Evolutionary conservation across 2,797 vertebrate genomes (phyloP).

Genomic region (Chaetophractus vellerosus): DNA sequence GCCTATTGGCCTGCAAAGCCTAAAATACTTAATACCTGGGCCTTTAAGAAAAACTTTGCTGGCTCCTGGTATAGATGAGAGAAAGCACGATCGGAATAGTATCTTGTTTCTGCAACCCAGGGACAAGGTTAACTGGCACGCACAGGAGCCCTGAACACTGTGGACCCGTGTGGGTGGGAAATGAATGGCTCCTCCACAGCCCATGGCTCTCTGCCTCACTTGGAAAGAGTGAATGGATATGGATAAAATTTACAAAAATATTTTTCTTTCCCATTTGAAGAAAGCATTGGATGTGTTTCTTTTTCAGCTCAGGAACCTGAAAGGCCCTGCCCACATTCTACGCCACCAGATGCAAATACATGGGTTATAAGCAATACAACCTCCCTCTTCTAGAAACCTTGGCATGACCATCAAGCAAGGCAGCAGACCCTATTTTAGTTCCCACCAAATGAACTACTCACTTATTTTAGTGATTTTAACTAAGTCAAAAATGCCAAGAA

Average conservation of each 20-base stretch:
- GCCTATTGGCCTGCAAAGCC: constrained; percentile 44
- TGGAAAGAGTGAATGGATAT: background rate
- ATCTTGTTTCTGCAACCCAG: background rate
- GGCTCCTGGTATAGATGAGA: background rate
- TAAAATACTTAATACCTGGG: constrained; percentile 10
- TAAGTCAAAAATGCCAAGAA: constrained; percentile 76
- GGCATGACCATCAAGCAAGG: constrained; percentile 65
- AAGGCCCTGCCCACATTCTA: constrained; percentile 53
- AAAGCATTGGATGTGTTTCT: background rate
- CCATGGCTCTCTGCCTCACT: background rate
- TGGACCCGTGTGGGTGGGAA: background rate
- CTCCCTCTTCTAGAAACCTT: constrained; percentile 70
- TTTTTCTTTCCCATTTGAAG: background rate
- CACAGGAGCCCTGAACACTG: background rate
- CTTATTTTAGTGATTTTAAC: constrained; percentile 57
- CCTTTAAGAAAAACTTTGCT: constrained; percentile 17
- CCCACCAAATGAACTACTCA: constrained; percentile 57
- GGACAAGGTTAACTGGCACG: background rate
- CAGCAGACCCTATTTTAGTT: constrained; percentile 38
- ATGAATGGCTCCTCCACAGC: background rate
- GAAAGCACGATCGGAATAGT: background rate
- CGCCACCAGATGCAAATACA: background rate
- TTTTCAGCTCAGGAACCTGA: constrained; percentile 78
- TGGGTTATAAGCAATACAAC: constrained; percentile 83
- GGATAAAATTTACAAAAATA: background rate